Evolutionary conservation across 2,113 vertebrate genomes (phyloP).

Genomic region (Strix aluco): DNA sequence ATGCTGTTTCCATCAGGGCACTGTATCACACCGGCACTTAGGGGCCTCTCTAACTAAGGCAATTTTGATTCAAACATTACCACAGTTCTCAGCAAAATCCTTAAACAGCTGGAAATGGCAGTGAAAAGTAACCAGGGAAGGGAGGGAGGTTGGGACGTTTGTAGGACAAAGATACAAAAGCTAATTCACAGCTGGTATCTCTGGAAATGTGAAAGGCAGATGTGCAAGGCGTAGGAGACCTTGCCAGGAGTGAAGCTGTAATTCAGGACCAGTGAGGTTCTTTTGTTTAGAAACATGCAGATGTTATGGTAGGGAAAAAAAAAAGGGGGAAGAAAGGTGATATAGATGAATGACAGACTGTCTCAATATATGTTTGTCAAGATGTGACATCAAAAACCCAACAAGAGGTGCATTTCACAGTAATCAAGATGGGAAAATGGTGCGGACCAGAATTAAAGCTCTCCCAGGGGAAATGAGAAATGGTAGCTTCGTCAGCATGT

Average conservation of each 20-base stretch:
- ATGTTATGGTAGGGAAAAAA: not conserved
- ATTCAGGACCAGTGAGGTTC: not conserved
- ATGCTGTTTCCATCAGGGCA: not conserved
- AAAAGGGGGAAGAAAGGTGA: not conserved
- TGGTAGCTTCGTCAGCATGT: not conserved
- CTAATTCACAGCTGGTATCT: conserved; percentile 39
- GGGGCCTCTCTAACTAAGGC: not conserved
- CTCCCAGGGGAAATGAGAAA: not conserved
- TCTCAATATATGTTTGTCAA: not conserved
- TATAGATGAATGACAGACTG: not conserved
- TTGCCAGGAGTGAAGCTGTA: not conserved
- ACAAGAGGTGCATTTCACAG: not conserved
- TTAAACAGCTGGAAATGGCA: conserved; percentile 17
- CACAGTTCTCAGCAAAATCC: not conserved
- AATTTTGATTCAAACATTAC: conserved; percentile 2
- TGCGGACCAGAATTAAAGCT: not conserved
- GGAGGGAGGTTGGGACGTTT: not conserved
- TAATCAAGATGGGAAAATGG: not conserved
- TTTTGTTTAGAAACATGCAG: not conserved
- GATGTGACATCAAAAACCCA: not conserved
- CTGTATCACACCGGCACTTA: not conserved
- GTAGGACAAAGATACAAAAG: not conserved
- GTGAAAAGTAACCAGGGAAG: not conserved
- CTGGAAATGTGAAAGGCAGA: conserved; percentile 42
- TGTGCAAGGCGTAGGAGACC: not conserved